A percentile compares a stretch with the other conserved stretches of the same genome.
These are phyloP conservation scores for Cordilura impudica DNA, from an alignment of 2,888 invertebrate species.

Conservation along the genomic window DNA sequence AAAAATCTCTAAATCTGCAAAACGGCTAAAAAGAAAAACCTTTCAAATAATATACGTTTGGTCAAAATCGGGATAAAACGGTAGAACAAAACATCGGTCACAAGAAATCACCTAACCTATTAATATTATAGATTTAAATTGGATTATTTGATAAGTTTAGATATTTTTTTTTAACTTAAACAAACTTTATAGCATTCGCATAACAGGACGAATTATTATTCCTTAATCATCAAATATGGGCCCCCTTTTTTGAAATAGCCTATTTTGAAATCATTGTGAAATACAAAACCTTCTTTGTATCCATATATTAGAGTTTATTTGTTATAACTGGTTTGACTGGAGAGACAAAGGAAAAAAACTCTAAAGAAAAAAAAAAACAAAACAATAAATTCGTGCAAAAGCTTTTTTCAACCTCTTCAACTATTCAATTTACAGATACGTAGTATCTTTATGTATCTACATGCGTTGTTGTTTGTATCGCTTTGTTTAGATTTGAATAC, in stretches of 20 bases:
- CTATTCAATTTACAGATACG: constrained; percentile 34
- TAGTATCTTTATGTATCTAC: constrained; percentile 10
- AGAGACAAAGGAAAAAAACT: constrained; percentile 45
- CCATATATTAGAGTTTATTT: constrained; percentile 35
- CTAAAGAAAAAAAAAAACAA: constrained; percentile 14
- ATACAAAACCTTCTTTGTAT: constrained; percentile 34
- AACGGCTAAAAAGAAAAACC: no score
- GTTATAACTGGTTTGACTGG: constrained; percentile 57
- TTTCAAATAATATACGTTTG: no score
- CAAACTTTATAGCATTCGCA: no score
- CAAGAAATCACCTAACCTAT: no score
- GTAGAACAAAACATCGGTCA: no score
- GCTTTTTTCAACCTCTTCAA: constrained; percentile 49
- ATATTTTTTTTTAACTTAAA: no score
- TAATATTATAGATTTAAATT: no score
- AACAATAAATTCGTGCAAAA: constrained; percentile 30
- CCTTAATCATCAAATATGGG: no score
- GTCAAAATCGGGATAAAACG: no score
- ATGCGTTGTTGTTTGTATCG: constrained; percentile 7
- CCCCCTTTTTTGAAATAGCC: constrained; percentile 1
- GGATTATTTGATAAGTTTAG: no score
- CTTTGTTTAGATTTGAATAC: not conserved
- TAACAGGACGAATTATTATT: no score
- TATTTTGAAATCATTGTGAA: constrained; percentile 17
- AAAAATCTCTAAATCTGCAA: no score